These are phyloP conservation scores for Phyllotis vaccarum DNA, from an alignment of 2,797 vertebrate genomes.

Conservation along the genomic window DNA sequence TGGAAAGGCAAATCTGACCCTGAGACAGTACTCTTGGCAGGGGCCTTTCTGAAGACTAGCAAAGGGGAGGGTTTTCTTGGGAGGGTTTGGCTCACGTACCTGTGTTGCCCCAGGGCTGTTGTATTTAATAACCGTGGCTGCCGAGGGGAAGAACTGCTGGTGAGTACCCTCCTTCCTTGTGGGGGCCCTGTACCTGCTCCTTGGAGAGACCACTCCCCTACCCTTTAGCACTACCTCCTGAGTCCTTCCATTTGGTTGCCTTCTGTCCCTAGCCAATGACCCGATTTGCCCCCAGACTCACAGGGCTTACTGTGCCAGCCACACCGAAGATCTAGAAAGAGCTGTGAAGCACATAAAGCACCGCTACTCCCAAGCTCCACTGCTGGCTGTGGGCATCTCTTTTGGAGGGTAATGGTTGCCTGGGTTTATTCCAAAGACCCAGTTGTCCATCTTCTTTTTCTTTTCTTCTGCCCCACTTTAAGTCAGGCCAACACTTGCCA, in stretches of 20 bases:
- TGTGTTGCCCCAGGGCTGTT: constrained; percentile 88
- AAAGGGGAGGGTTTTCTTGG: not conserved
- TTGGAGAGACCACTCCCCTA: not conserved
- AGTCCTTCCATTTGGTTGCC: not conserved
- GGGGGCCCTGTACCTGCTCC: not conserved
- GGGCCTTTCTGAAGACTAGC: not conserved
- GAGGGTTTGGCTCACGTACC: not conserved
- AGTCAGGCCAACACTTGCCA: not conserved
- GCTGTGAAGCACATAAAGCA: constrained; percentile 89
- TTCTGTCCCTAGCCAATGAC: not conserved
- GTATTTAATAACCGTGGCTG: constrained; percentile 93
- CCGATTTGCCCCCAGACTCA: constrained; percentile 88
- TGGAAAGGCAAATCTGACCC: not conserved
- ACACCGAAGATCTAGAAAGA: constrained; percentile 90
- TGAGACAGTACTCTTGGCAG: not conserved
- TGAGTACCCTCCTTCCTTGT: constrained; percentile 77
- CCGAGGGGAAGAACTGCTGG: constrained; percentile 91
- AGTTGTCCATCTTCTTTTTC: not conserved
- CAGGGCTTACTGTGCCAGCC: constrained; percentile 90
- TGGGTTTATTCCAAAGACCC: not conserved
- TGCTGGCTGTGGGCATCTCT: constrained; percentile 92
- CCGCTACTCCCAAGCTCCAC: constrained; percentile 87
- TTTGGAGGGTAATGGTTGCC: constrained; percentile 91
- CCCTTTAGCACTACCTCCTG: not conserved
- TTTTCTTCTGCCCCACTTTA: not conserved